phyloP scores from a whole-genome alignment of 2,888 invertebrate species.

The Callyntrura guangdongensis region DNA sequence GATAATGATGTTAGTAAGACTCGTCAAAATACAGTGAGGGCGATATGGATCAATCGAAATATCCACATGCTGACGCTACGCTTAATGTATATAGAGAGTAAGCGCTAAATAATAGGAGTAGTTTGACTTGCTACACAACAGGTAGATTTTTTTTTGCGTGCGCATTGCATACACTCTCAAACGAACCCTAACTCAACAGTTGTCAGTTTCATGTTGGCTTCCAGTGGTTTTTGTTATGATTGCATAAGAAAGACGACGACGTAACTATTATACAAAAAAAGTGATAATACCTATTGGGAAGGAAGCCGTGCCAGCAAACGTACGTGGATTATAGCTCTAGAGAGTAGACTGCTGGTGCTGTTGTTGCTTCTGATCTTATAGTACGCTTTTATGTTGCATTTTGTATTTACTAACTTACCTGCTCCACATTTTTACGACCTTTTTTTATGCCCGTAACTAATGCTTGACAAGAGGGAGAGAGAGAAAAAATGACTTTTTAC shows the following conservation, averaged over 20 bases:
- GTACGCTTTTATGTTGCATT: slow-evolving; percentile 30
- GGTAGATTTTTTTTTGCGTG: not conserved
- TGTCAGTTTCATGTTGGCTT: slow-evolving; percentile 75
- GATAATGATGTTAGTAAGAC: not conserved
- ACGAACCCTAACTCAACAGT: slow-evolving; percentile 61
- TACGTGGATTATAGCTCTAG: not conserved
- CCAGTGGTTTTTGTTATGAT: slow-evolving; percentile 77
- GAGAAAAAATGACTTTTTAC: slow-evolving; percentile 3
- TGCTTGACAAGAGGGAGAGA: slow-evolving; percentile 4
- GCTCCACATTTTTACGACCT: slow-evolving; percentile 25
- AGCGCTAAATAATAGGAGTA: not conserved
- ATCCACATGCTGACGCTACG: not conserved
- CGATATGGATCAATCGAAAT: slow-evolving; percentile 3
- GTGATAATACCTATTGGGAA: not conserved
- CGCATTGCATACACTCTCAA: slow-evolving; percentile 14
- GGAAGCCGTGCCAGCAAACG: slow-evolving; percentile 6
- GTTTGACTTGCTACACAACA: not conserved
- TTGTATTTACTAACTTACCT: not conserved
- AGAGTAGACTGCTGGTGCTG: not conserved
- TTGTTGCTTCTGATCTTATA: slow-evolving; percentile 35
- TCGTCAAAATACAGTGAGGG: not conserved
- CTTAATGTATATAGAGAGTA: not conserved
- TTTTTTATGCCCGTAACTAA: slow-evolving; percentile 46
- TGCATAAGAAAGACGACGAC: slow-evolving; percentile 40
- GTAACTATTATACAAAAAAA: not conserved